phyloP scores from a whole-genome alignment of 2,797 vertebrate genomes.

The Halcyon chelicuti region DNA sequence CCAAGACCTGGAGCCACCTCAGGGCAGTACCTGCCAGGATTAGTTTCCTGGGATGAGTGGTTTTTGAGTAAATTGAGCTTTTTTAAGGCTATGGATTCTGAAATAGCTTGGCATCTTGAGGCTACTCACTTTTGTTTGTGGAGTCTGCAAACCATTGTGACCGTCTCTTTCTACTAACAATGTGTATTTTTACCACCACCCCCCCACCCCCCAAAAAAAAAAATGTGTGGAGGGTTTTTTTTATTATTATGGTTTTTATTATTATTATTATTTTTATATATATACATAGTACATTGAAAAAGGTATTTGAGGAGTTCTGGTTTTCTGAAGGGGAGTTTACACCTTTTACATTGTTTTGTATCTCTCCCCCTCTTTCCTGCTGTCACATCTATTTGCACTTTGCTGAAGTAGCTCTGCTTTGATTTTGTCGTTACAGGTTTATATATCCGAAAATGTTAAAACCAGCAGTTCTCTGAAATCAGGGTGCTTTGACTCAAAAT shows the following conservation, averaged over 20 bases:
- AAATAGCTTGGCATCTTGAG: neutral
- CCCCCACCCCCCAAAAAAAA: too few species aligned
- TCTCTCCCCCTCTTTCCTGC: neutral
- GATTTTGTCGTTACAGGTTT: neutral
- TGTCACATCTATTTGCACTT: accelerated
- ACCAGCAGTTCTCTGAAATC: neutral
- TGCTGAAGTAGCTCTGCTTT: neutral
- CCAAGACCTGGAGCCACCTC: neutral
- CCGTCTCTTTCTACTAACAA: neutral
- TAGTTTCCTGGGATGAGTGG: neutral
- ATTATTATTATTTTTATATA: neutral
- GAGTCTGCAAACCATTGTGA: neutral
- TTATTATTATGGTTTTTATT: too few species aligned
- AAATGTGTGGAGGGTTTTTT: too few species aligned
- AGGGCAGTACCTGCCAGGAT: neutral
- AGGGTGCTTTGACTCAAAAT: neutral
- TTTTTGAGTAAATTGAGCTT: neutral
- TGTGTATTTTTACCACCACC: neutral
- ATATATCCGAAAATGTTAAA: neutral
- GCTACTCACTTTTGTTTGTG: neutral
- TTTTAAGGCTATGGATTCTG: neutral
- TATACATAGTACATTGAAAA: accelerated
- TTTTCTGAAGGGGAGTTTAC: neutral
- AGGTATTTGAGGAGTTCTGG: neutral
- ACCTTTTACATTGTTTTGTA: accelerated